Evolutionary conservation across 2,888 invertebrate genomes (phyloP).

Genomic region (Ochropleura plecta): DNA sequence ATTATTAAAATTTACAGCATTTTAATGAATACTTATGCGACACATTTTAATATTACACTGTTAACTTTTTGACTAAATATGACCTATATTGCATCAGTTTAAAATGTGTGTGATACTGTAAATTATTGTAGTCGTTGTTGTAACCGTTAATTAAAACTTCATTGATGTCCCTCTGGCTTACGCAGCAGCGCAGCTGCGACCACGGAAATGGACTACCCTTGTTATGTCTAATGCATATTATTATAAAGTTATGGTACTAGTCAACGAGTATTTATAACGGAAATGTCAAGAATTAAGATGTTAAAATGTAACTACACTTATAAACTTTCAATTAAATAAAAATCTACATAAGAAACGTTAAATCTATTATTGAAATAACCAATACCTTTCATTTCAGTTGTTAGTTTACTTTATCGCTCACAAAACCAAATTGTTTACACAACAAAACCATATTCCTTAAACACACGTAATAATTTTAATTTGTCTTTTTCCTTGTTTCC

Average conservation of each 20-base stretch:
- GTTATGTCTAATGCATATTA: slow-evolving; percentile 74
- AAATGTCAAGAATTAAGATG: slow-evolving; percentile 82
- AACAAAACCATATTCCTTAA: slow-evolving; percentile 23
- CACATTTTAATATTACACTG: slow-evolving; percentile 71
- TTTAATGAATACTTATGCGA: slow-evolving; percentile 58
- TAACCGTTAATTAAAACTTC: slow-evolving; percentile 59
- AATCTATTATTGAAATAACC: slow-evolving; percentile 81
- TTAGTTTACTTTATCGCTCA: slow-evolving; percentile 4
- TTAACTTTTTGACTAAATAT: slow-evolving; percentile 64
- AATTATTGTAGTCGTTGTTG: slow-evolving; percentile 67
- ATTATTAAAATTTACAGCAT: slow-evolving; percentile 52
- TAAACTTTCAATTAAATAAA: slow-evolving; percentile 87
- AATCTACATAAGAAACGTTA: slow-evolving; percentile 81
- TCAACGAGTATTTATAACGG: slow-evolving; percentile 88
- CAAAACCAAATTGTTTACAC: neutral
- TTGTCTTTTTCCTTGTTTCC: slow-evolving; percentile 84
- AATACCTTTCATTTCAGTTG: slow-evolving; percentile 39
- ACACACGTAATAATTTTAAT: slow-evolving; percentile 54
- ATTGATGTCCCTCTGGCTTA: slow-evolving; percentile 55
- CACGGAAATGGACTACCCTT: slow-evolving; percentile 49
- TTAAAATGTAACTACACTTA: slow-evolving; percentile 87
- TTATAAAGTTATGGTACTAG: slow-evolving; percentile 82
- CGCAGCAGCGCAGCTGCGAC: slow-evolving; percentile 58
- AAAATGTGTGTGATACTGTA: slow-evolving; percentile 71
- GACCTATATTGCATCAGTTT: slow-evolving; percentile 62